A percentile compares a stretch with the other conserved stretches of the same genome.
These are phyloP conservation scores for Apistogramma diplotaenia DNA, from an alignment of 2,113 vertebrate species.

Conservation along the genomic window DNA sequence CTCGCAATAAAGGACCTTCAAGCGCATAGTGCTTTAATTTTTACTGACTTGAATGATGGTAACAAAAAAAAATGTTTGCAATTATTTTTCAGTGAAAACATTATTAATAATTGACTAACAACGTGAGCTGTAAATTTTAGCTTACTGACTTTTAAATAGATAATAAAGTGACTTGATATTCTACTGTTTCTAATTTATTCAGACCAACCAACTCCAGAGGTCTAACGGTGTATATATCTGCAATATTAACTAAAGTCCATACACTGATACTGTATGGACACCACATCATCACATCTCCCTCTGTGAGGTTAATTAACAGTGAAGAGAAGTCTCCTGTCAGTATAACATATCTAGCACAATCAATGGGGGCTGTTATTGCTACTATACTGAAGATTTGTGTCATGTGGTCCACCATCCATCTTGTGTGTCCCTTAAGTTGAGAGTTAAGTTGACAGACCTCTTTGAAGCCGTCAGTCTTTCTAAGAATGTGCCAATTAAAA, in stretches of 20 bases:
- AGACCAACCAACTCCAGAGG: background rate
- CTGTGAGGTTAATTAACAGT: slow-evolving; percentile 20
- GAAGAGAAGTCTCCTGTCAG: slow-evolving; percentile 10
- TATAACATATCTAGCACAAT: slow-evolving; percentile 39
- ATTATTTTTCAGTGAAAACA: background rate
- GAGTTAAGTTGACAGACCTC: slow-evolving; percentile 11
- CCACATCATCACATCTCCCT: background rate
- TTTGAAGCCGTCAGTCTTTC: slow-evolving; percentile 28
- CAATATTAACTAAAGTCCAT: background rate
- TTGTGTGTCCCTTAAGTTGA: slow-evolving; percentile 13
- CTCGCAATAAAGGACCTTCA: background rate
- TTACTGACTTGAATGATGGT: background rate
- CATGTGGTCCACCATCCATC: background rate
- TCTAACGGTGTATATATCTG: background rate
- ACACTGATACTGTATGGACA: background rate
- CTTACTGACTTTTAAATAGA: background rate
- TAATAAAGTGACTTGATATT: background rate
- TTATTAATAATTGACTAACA: background rate
- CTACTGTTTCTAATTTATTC: background rate
- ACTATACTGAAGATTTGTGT: background rate
- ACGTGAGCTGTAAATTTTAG: background rate
- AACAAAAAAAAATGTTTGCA: background rate
- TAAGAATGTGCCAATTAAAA: slow-evolving; percentile 50
- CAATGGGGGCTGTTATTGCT: slow-evolving; percentile 6
- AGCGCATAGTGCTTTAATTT: background rate